Base-by-base conservation (phyloP, 2,113 vertebrate genomes). In the Pterophyllum scalare region DNA sequence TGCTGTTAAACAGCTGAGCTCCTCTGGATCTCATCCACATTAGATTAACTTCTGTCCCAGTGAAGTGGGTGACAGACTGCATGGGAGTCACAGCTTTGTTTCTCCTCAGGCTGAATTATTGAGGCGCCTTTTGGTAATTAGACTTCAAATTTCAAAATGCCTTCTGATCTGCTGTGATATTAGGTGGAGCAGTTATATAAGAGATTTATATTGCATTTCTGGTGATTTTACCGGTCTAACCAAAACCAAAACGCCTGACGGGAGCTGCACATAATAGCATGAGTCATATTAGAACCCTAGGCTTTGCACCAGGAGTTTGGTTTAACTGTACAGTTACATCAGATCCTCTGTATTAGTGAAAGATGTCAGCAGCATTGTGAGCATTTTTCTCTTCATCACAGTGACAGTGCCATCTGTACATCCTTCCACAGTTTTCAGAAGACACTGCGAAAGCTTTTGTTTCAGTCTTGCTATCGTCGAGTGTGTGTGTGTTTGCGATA, bases 301-400 rank as follows among this genome's bases (percentile, higher is more conserved):
- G 59, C 59, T 70, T 77, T 58, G 28, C 14, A 70, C 46, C 46
- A 26, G 35, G 57, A 11, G 17, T 80, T 40, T 61, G 89, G 58
- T 82, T 85, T 83, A 87, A 77, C 83, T 62, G 61, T 60, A 24
- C 78, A 60, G 77, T 85, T 77, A 77, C 80, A 83, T 87, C 57
- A 87, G 78, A 87, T 62, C 88, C 81, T 77, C 59, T 7, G 31
- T 26, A 61, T 89, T 83, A 75, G 31, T 3, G 33, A 79, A 79
- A 26, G 54, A 79, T 62, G 12, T 79, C 79, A 77, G 76, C 59
- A 62, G 78, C 17, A 79, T 83, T 84, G 74, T 76, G 22, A 80
- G 64, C 54, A 59, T 31, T 77, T 79, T 82, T 49, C 65, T 62
- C 14, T 14, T 62, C 35, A 14, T 86, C 70, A 35, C 59, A 38